Evolutionary conservation across 2,888 invertebrate species (phyloP), one percentile per base, ranked within the genome.

Genomic region (Fragum sueziense): DNA sequence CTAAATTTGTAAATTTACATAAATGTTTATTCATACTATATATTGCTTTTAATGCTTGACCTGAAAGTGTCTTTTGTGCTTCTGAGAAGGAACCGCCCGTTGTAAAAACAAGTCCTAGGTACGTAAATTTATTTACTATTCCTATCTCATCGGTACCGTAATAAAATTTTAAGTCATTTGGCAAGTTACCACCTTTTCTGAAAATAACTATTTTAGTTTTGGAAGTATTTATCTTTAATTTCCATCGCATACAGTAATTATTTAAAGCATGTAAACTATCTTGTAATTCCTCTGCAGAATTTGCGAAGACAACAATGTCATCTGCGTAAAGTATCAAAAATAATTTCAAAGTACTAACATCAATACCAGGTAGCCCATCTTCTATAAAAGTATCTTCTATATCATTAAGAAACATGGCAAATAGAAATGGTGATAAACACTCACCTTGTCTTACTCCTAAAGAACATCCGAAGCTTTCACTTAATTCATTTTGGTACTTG

Each of bases 391-490:
- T 31, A 25, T 70, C 25, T 70, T 70, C 70, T 25, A 57, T 57
- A 57, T 70, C 37, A 70, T 54, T 52, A 25, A 70, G 20, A 70
- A 70, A 70, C 54, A 70, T 52, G 4, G 54, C 9, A 33, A 73
- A 57, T n/a, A 70, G 41, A 59, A 59, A 71, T 1, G 59, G 71
- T 2, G 71, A 71, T 31, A 59, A 20, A 59, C 29, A 61, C n/a
- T 61, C 61, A 20, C 71, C 71, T 41, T 71, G 61, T 52, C 71
- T 59, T n/a, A 71, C 71, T 2, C 61, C 71, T 20, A 61, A 29
- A 41, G 22, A n/a, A 71, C 71, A 61, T 25, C n/a, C 7, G 9
- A 61, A 71, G 25, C 59, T 59, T 14, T 61, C 31, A 27, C 71
- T 71, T 37, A 71, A 27, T 37, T 59, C 9, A 71, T 47, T 71